Evolutionary conservation across 1,140 invertebrate species (phyloP).

Genomic region (Idris sp.): DNA sequence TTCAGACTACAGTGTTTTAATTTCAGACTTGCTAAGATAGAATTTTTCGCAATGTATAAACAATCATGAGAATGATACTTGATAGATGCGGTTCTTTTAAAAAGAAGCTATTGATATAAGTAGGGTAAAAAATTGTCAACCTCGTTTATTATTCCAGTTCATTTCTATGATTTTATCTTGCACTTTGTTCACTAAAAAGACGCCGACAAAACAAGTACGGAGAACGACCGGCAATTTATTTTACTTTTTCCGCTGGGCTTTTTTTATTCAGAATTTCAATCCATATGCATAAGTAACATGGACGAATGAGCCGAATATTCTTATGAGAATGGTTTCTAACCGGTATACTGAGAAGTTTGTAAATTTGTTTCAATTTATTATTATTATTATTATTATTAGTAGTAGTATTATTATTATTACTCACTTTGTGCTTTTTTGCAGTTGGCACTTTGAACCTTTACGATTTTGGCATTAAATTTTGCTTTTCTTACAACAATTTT

Average conservation of each 20-base stretch:
- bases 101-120: conserved; percentile 75
- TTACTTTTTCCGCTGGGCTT: conserved; percentile 46
- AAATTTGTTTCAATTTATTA: no score
- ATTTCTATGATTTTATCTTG: conserved; percentile 74
- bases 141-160: conserved; percentile 66
- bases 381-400: no score
- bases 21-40: neutral
- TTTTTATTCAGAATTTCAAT: conserved; percentile 36
- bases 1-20: neutral
- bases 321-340: no score
- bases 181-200: conserved; percentile 69
- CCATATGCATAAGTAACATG: conserved; percentile 48
- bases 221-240: conserved; percentile 65
- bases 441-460: no score
- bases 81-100: conserved; percentile 75
- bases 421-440: no score
- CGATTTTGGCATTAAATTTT: no score
- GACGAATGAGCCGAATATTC: conserved; percentile 12
- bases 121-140: conserved; percentile 71
- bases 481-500: no score
- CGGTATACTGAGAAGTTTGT: no score
- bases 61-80: conserved; percentile 53
- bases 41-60: neutral
- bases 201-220: conserved; percentile 45
- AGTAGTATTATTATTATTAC: no score